These are phyloP conservation scores for Gryon sp. DNA, from an alignment of 1,140 invertebrate species.

Conservation along the genomic window DNA sequence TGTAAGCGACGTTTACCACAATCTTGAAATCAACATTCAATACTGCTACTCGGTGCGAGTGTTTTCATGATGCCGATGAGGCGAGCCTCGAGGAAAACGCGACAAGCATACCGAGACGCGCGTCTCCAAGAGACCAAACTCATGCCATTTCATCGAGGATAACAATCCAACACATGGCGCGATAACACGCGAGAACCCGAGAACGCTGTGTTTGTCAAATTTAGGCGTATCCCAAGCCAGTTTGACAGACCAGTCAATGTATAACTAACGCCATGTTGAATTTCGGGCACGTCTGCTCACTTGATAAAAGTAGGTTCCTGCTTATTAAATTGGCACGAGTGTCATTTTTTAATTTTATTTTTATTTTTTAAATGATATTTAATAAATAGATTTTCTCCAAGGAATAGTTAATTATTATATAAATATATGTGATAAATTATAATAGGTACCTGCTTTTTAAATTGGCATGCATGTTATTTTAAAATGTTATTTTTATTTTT, in stretches of 20 bases:
- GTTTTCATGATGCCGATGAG: constrained; percentile 48
- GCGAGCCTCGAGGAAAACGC: constrained; percentile 20
- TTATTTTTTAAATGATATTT: no score
- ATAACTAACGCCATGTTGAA: constrained; percentile 76
- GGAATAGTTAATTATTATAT: no score
- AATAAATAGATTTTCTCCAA: no score
- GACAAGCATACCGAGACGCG: not conserved
- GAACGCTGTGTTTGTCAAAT: constrained; percentile 14
- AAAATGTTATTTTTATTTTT: no score
- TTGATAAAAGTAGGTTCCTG: not conserved
- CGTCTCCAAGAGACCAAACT: not conserved
- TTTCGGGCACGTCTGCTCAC: constrained; percentile 5
- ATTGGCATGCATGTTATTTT: no score
- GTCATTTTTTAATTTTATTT: no score
- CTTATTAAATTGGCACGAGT: no score
- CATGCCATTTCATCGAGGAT: constrained; percentile 11
- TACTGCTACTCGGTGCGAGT: constrained; percentile 6
- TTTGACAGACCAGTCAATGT: constrained; percentile 74
- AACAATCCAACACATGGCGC: not conserved
- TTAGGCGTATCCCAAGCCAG: constrained; percentile 77
- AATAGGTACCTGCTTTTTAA: no score
- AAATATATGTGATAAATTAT: no score
- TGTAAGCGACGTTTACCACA: not conserved
- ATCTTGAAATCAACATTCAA: constrained; percentile 8
- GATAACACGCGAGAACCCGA: not conserved